Base-by-base conservation (phyloP, 2,888 invertebrate species). In the Tetranychus truncatus region DNA sequence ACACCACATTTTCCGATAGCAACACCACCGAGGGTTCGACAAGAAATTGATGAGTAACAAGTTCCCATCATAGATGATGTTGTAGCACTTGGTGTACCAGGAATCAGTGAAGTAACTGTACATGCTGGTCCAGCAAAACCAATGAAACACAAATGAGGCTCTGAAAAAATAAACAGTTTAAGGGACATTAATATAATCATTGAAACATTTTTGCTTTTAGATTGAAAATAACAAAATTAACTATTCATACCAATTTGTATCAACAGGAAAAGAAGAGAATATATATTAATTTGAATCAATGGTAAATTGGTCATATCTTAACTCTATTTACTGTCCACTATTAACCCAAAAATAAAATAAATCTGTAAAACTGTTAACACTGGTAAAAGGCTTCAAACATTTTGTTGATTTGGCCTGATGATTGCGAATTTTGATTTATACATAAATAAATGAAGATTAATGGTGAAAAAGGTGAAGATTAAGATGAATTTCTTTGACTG, bases 1-100 rank as follows among this genome's bases (percentile, higher is more conserved):
- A 76, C 75, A 71, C 76, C 76, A 73, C 79, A 79, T 69, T 76
- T 74, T 1, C 79, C 79, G 75, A 79, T 79, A 9, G 79, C 78
- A 2, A 79, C 78, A 4, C 79, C 79, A 21, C 78, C 78, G 9
- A 77, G 67, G 45, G 77, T 76, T 7, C 78, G 72, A 74, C 79
- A 79, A 15, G 76, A 76, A 4, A 78, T 45, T 15, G 77, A 76
- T 11, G 79, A 78, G 69, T 79, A 78, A 44, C 79, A 79, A 0
- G 77, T 78, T 0, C 79, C 79, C 45, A 21, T 20, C 74, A 74
- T 74, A 6, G 74, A 74, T 9, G 74, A 21, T 11, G 67, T 74
- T 18, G 44, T 67, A 9, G 67, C 20, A 44, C 20, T 67, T 9
- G 74, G 67, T n/a, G 67, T 46, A 66, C 76, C 76, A 7, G 76